These are phyloP conservation scores for Meleagris gallopavo DNA, from an alignment of 2,113 vertebrate species.

Conservation along the genomic window DNA sequence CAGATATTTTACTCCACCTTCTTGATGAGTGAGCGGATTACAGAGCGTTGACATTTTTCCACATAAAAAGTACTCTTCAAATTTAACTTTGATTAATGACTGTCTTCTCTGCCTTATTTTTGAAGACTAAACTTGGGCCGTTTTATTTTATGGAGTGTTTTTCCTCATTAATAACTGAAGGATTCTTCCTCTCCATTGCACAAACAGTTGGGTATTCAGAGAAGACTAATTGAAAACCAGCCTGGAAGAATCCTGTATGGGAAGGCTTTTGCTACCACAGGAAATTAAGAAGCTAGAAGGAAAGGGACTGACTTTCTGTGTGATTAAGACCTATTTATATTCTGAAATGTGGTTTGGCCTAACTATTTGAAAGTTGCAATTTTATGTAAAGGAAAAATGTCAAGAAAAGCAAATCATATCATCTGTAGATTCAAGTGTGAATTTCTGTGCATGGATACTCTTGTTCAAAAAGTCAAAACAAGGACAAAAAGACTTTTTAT, in stretches of 20 bases:
- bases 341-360: neutral
- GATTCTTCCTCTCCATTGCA: neutral
- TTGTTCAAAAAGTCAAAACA: neutral
- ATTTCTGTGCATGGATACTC: neutral
- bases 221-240: slow-evolving; percentile 2
- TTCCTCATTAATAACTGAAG: neutral
- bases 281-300: neutral
- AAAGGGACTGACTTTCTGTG: neutral
- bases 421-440: neutral
- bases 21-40: neutral
- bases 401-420: neutral
- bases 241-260: neutral
- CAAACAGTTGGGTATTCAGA: neutral
- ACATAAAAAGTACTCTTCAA: neutral
- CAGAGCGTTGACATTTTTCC: neutral
- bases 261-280: neutral
- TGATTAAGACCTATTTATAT: neutral
- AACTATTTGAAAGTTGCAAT: neutral
- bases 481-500: neutral
- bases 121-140: neutral
- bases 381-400: neutral
- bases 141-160: neutral
- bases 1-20: neutral
- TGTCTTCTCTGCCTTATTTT: neutral
- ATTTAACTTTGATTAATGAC: neutral